Percentiles rank a stretch among this genome's conserved stretches.
These are phyloP conservation scores for Brachionus calyciflorus DNA, from an alignment of 1,140 invertebrate species.

Conservation along the genomic window DNA sequence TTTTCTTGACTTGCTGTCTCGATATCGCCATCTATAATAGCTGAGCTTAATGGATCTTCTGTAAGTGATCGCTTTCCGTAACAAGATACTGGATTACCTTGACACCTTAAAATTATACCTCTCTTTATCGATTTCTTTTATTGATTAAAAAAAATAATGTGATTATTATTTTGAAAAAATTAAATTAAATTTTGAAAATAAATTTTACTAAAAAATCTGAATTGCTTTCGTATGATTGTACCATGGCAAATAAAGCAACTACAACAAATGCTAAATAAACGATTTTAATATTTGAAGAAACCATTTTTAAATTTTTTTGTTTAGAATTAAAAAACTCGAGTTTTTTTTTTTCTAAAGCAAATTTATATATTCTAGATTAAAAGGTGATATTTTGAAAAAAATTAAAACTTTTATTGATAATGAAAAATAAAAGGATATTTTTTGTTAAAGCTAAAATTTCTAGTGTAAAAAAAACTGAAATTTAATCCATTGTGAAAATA, in stretches of 20 bases:
- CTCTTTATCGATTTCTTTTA: slow-evolving; percentile 40
- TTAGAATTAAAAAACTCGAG: neutral
- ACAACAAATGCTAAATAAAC: neutral
- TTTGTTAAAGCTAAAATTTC: too few relatives aligned
- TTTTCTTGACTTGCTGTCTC: slow-evolving; percentile 20
- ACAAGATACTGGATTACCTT: slow-evolving; percentile 46
- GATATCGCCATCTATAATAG: slow-evolving; percentile 8
- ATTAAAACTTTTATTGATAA: too few relatives aligned
- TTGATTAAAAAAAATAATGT: neutral
- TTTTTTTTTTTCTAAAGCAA: too few relatives aligned
- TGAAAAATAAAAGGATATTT: too few relatives aligned
- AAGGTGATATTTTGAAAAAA: too few relatives aligned
- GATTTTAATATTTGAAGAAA: slow-evolving; percentile 3
- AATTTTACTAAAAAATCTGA: slow-evolving; percentile 19
- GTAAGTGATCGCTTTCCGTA: slow-evolving; percentile 34
- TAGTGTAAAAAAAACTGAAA: too few relatives aligned
- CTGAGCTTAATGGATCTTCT: neutral
- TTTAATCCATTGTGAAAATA: too few relatives aligned
- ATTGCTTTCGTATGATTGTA: slow-evolving; percentile 4
- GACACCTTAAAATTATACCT: slow-evolving; percentile 35
- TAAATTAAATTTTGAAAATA: neutral
- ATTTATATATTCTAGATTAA: too few relatives aligned
- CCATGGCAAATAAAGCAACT: neutral
- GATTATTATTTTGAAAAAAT: neutral
- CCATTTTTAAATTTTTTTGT: neutral